Percentiles rank a stretch among this genome's conserved stretches.
Evolutionary conservation across 2,113 vertebrate species (phyloP).

Genomic region (Callipepla squamata): DNA sequence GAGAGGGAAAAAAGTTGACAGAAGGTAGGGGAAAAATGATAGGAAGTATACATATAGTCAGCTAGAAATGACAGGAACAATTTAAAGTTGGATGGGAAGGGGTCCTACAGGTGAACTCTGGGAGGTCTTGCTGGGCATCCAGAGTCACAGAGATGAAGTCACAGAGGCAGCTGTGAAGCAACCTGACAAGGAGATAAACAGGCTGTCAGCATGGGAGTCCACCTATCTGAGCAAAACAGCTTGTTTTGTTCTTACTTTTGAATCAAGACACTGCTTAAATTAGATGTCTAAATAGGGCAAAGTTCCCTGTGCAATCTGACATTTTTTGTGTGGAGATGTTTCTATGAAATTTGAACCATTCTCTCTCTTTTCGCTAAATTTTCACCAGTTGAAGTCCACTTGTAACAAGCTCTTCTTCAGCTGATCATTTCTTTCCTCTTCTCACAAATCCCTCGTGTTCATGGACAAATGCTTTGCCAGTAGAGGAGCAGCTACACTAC

Average conservation of each 20-base stretch:
- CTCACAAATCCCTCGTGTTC: neutral
- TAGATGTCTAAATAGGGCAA: neutral
- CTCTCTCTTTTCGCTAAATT: neutral
- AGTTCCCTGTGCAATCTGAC: neutral
- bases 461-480: neutral
- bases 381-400: slow-evolving; percentile 20
- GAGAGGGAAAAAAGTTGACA: neutral
- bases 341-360: neutral
- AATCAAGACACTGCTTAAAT: neutral
- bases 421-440: neutral
- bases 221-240: neutral
- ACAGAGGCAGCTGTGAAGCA: neutral
- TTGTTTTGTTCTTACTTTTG: neutral
- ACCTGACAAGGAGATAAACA: neutral
- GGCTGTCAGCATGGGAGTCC: neutral
- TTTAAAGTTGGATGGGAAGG: neutral
- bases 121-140: neutral
- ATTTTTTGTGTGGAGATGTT: neutral
- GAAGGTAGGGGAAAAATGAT: neutral
- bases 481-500: neutral
- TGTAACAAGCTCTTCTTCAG: slow-evolving; percentile 3
- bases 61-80: neutral
- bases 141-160: neutral
- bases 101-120: neutral
- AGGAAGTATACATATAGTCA: neutral